phyloP scores from a whole-genome alignment of 2,797 vertebrate species.

The Xyrichtys novacula region DNA sequence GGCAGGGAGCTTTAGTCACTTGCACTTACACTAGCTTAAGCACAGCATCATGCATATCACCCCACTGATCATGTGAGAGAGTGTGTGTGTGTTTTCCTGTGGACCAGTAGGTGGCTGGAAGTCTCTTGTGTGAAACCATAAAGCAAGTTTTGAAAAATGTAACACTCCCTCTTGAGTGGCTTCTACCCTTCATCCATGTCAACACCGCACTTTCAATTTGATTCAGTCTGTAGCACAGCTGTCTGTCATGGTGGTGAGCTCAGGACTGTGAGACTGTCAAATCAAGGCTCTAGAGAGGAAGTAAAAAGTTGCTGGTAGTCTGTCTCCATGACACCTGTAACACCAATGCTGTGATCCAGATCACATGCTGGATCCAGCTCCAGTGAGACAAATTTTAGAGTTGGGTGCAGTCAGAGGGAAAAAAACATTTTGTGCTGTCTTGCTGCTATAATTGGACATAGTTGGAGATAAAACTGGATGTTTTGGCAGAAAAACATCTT shows the following conservation, averaged over 20 bases:
- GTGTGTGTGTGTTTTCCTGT: constrained; percentile 13
- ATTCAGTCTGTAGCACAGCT: constrained; percentile 54
- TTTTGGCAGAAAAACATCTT: constrained; percentile 38
- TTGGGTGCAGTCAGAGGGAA: constrained; percentile 37
- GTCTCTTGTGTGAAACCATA: constrained; percentile 47
- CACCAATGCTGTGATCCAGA: constrained; percentile 44
- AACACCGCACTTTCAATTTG: constrained; percentile 43
- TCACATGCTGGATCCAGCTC: constrained; percentile 30
- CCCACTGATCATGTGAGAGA: constrained; percentile 13
- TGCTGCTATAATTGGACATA: constrained; percentile 25
- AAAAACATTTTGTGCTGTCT: constrained; percentile 30
- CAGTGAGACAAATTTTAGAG: constrained; percentile 17
- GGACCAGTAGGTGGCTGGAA: constrained; percentile 35
- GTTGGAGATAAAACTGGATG: constrained; percentile 41
- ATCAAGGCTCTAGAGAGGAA: constrained; percentile 27
- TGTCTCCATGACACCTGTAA: constrained; percentile 36
- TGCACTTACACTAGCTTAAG: constrained; percentile 39
- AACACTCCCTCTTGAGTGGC: constrained; percentile 48
- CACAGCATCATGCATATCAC: constrained; percentile 45
- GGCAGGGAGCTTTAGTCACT: constrained; percentile 46
- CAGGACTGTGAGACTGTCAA: constrained; percentile 31
- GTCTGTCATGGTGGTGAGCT: constrained; percentile 52
- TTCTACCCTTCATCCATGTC: constrained; percentile 57
- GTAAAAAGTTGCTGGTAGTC: constrained; percentile 17
- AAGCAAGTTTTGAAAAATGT: constrained; percentile 49